Evolutionary conservation across 2,888 invertebrate species (phyloP).

Genomic region (Clitarchus hookeri): DNA sequence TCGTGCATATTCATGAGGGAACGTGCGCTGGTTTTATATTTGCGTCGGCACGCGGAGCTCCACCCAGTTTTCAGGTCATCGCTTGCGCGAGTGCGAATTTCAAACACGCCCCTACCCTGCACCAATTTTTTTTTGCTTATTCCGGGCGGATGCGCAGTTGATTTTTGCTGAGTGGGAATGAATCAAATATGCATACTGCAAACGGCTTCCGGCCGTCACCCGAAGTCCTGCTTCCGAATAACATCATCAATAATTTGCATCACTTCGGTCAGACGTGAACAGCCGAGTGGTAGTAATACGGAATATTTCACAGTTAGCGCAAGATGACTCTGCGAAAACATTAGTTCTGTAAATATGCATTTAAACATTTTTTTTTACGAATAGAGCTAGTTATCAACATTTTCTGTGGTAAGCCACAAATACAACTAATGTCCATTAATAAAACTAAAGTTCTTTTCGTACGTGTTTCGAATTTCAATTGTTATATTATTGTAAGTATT

Average conservation of each 20-base stretch:
- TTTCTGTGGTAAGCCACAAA: too few species aligned
- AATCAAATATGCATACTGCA: slow-evolving; percentile 8
- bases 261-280: neutral
- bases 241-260: neutral
- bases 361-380: too few species aligned
- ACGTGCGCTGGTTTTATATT: neutral
- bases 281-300: neutral
- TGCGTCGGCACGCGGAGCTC: neutral
- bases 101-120: neutral
- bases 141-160: neutral
- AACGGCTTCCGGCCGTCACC: neutral
- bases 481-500: too few species aligned
- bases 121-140: neutral
- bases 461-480: too few species aligned
- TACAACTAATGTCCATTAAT: too few species aligned
- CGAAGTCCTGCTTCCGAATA: neutral
- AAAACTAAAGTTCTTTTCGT: too few species aligned
- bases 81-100: neutral
- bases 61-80: neutral
- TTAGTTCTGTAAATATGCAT: too few species aligned
- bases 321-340: too few species aligned
- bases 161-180: neutral
- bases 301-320: too few species aligned
- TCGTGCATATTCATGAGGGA: neutral
- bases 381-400: too few species aligned